Evolutionary conservation across 2,113 vertebrate species (phyloP), one percentile per base, ranked within the genome.

Genomic region (Xiphophorus hellerii): DNA sequence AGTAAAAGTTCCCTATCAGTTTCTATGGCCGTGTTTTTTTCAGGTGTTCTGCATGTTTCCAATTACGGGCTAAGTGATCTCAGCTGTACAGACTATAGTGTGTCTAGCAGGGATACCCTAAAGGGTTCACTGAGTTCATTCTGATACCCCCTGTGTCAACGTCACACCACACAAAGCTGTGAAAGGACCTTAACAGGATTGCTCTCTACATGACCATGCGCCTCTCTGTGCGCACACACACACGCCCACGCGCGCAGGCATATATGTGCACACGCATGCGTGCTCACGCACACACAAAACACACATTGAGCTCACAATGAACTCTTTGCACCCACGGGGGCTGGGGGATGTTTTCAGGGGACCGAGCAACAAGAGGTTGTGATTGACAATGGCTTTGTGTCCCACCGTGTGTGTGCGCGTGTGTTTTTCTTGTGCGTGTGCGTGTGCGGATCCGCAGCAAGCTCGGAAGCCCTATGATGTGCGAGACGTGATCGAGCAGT

Each of bases 391-490:
- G 87, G 91, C 88, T 85, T 91, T 90, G 90, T 92, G 75, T 88
- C 62, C 20, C 30, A 84, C 33, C 70, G 5, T 80, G 39, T 82
- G 5, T 78, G 39, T 82, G 74, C 80, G 61, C 76, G 69, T 77
- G 12, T 69, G 39, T 35, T 74, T 37, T 28, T 83, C 22, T 77
- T 51, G 29, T 1, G 33, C 33, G 6, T 77, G 74, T 73, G 71
- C 65, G 39, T 15, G n/a, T 12, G 12, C 69, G 77, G 58, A 84
- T 87, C 73, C 66, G 73, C 96, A 99, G 97, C 97, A 98, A 98
- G 97, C 97, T 0, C 95, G 97, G 77, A 99, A 99, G 77, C 98
- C 98, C 0, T 98, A 99, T 1, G 98, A 99, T 28, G 98, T 99
- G 75, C 95, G 98, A 37, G 98, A 99, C 10, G 97, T 99, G 81